Evolutionary conservation across 2,888 invertebrate genomes (phyloP).

Genomic region (Polylopha cassiicola): DNA sequence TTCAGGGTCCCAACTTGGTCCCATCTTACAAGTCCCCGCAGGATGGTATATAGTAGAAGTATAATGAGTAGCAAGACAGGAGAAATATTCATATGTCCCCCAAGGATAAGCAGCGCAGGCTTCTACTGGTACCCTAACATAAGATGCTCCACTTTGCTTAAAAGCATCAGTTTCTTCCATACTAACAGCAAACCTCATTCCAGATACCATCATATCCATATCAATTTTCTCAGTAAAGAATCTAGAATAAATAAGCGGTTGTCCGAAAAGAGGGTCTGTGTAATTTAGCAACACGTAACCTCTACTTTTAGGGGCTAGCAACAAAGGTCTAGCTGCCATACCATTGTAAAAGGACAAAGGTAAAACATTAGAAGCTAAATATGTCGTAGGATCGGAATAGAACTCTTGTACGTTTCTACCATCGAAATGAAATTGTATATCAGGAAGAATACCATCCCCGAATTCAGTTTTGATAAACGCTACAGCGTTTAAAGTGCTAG

Average conservation of each 20-base stretch:
- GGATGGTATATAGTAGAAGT: constrained; percentile 84
- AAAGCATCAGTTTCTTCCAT: constrained; percentile 79
- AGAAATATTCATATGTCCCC: constrained; percentile 81
- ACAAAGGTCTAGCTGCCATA: constrained; percentile 77
- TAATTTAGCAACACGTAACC: constrained; percentile 80
- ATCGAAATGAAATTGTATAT: constrained; percentile 82
- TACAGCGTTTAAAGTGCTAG: constrained; percentile 73
- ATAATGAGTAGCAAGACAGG: constrained; percentile 79
- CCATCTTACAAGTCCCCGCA: constrained; percentile 84
- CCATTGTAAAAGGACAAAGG: constrained; percentile 81
- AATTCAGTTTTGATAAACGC: constrained; percentile 79
- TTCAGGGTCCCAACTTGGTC: constrained; percentile 75
- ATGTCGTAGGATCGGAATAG: constrained; percentile 74
- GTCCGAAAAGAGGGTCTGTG: constrained; percentile 83
- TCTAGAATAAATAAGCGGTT: constrained; percentile 84
- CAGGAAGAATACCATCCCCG: constrained; percentile 68
- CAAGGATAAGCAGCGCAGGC: constrained; percentile 76
- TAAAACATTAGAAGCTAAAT: constrained; percentile 59
- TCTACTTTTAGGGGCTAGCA: constrained; percentile 80
- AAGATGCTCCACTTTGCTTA: constrained; percentile 71
- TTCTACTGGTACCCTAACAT: constrained; percentile 76
- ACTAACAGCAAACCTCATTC: constrained; percentile 75
- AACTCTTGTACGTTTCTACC: constrained; percentile 76
- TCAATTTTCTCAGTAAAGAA: constrained; percentile 82
- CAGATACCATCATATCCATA: constrained; percentile 77